Evolutionary conservation across 2,113 vertebrate species (phyloP).

Genomic region (Pipra filicauda): DNA sequence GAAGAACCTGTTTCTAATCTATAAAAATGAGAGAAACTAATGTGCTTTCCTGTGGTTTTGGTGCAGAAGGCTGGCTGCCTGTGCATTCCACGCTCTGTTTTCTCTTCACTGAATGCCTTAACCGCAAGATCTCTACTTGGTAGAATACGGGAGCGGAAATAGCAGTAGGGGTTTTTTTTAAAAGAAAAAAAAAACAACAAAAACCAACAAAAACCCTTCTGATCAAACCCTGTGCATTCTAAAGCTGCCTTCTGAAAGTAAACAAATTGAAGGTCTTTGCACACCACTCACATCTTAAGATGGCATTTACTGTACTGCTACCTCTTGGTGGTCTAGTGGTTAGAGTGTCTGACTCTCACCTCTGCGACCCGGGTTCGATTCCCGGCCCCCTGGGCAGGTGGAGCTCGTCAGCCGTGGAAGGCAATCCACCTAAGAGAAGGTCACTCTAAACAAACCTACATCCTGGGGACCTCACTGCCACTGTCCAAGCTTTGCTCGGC

Average conservation of each 20-base stretch:
- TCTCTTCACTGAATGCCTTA: conserved; percentile 68
- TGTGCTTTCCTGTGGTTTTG: conserved; percentile 65
- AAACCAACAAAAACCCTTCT: not conserved
- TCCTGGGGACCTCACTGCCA: too few relatives aligned
- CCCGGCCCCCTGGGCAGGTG: too few relatives aligned
- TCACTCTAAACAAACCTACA: too few relatives aligned
- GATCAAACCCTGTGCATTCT: conserved; percentile 23
- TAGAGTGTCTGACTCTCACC: too few relatives aligned
- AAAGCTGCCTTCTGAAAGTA: conserved; percentile 44
- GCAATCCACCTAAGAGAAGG: too few relatives aligned
- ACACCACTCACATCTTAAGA: not conserved
- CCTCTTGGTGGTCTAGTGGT: too few relatives aligned
- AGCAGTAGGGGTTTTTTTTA: not conserved
- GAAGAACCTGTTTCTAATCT: conserved; percentile 60
- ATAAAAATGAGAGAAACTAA: conserved; percentile 37
- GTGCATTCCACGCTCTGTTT: conserved; percentile 66
- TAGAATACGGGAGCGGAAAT: conserved; percentile 69
- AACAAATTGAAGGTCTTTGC: conserved; percentile 45
- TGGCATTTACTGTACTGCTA: not conserved
- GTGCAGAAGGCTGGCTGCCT: conserved; percentile 41
- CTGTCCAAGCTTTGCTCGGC: too few relatives aligned
- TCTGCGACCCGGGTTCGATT: too few relatives aligned
- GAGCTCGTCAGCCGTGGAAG: too few relatives aligned
- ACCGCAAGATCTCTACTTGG: conserved; percentile 37
- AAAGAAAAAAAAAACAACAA: too few relatives aligned